Evolutionary conservation across 2,113 vertebrate genomes (phyloP), one percentile per base, ranked within the genome.

Genomic region (Sylvilagus bachmani): DNA sequence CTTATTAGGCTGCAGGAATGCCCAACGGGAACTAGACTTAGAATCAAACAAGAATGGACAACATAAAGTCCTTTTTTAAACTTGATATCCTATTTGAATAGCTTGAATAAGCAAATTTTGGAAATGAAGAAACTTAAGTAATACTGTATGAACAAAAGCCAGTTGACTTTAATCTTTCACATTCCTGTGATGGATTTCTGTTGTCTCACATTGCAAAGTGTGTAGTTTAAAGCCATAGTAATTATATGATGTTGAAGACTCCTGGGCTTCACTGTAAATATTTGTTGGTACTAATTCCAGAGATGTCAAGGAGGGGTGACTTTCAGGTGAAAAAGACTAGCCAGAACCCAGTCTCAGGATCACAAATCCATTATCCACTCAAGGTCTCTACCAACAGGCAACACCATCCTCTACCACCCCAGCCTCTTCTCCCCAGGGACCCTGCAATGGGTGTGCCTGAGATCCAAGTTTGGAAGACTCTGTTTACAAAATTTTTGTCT

Each of bases 41-140:
- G 31, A 88, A 66, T 11, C 24, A 62, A 83, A 91, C 2, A 82
- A 83, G 12, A 94, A 86, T 1, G 27, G 44, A 7, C 6, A 44
- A 44, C 44, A 44, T 44, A 44, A 44, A 44, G 44, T 44, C 44
- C 69, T 89, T 66, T 78, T 82, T 71, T 67, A 58, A 58, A 58
- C 25, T 92, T 70, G 29, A 90, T 31, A 12, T 92, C 49, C 64
- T 79, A 66, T 89, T 84, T 80, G 66, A 73, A 77, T 29, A 91
- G 24, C 25, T 82, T 73, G 33, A 88, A 89, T 77, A 85, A 73
- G 53, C 16, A 88, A 13, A 62, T 85, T 89, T 62, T 90, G 21
- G 81, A 95, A 93, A 84, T 71, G 10, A 27, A 90, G 29, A 79
- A 86, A 62, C 27, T 80, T 69, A 55, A 84, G 67, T 84, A 62